Conservation (phyloP, 35 echinoderm and acorn worm species). For the Ophioderma brevispina region DNA sequence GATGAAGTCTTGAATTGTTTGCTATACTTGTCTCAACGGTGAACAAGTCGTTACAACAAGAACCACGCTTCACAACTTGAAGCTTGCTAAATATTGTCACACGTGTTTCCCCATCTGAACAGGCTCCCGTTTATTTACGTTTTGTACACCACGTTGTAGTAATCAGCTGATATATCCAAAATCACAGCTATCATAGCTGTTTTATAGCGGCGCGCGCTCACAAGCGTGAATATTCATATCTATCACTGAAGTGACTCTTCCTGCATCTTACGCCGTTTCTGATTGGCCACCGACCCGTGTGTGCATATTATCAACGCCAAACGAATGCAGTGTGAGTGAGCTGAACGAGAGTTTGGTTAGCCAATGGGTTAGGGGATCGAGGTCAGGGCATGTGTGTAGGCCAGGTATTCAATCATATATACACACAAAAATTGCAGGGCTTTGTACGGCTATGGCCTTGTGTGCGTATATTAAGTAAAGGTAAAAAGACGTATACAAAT, state of each 20-base stretch:
- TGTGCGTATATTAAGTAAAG: constrained; percentile 4
- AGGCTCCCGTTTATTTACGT: background rate
- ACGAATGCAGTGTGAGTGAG: background rate
- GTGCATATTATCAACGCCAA: background rate
- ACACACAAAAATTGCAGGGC: constrained; percentile 1
- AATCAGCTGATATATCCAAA: background rate
- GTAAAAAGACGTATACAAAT: constrained; percentile 2
- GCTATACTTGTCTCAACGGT: too few species aligned
- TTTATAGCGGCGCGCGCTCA: constrained; percentile 8
- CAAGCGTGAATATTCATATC: background rate
- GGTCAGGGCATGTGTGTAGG: background rate
- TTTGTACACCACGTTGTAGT: background rate
- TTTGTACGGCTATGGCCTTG: background rate
- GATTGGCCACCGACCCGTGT: background rate
- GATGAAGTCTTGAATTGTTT: background rate
- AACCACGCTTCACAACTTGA: too few species aligned
- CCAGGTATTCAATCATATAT: background rate
- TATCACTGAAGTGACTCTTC: background rate
- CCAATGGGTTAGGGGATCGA: background rate
- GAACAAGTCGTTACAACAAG: too few species aligned
- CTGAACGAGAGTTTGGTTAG: background rate
- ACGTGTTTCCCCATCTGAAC: background rate
- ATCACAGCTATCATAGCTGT: background rate
- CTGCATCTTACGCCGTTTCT: background rate
- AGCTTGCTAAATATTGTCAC: too few species aligned